Conservation (phyloP, 2,888 invertebrate genomes). For the Norana najaformis region DNA sequence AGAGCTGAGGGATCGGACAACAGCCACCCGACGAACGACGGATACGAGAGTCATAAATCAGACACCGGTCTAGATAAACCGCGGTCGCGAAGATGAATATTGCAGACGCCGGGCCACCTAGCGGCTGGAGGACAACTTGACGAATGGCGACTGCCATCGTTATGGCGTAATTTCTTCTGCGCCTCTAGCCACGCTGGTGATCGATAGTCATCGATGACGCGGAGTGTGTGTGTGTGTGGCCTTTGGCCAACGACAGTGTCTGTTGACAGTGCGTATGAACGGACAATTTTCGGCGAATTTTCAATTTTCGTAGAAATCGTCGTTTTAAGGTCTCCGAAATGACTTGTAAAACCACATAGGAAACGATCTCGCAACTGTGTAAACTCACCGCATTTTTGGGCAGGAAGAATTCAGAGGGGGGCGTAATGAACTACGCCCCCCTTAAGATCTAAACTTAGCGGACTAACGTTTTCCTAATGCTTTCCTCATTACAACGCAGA, state of each 20-base stretch:
- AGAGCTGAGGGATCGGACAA: background rate
- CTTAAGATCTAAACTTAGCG: too few relatives aligned
- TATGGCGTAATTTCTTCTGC: slow-evolving; percentile 13
- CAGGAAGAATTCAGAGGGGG: too few relatives aligned
- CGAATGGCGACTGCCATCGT: slow-evolving; percentile 1
- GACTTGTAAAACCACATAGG: too few relatives aligned
- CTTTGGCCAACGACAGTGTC: background rate
- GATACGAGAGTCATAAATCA: background rate
- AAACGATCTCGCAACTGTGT: too few relatives aligned
- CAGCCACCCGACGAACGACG: background rate
- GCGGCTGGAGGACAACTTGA: slow-evolving; percentile 1
- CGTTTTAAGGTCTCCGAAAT: too few relatives aligned
- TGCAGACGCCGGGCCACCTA: slow-evolving; percentile 3
- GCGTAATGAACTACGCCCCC: too few relatives aligned
- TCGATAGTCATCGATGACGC: slow-evolving; percentile 7
- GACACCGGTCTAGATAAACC: slow-evolving; percentile 13
- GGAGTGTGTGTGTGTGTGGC: background rate
- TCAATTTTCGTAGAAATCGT: too few relatives aligned
- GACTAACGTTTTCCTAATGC: too few relatives aligned
- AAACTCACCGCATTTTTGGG: too few relatives aligned
- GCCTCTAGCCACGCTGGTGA: background rate
- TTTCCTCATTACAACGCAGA: too few relatives aligned
- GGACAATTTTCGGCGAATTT: too few relatives aligned
- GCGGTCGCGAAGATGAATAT: background rate
- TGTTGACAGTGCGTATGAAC: too few relatives aligned